Base-by-base conservation (phyloP, 1,140 invertebrate species). In the Orussus abietinus region DNA sequence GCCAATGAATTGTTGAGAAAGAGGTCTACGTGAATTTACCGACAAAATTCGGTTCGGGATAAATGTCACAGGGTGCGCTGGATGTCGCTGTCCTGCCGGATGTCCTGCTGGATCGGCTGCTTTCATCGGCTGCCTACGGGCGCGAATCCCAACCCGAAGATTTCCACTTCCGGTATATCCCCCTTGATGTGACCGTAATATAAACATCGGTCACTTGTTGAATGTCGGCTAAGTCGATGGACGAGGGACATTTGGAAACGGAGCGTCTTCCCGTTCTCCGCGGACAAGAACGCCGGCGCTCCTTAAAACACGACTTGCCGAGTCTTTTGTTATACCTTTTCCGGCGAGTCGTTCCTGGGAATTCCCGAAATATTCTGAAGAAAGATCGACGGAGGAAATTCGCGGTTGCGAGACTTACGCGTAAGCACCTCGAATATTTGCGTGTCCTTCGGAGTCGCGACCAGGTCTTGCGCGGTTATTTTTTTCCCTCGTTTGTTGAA, bases 161-260 rank as follows among this genome's bases (percentile, higher is more conserved):
- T n/a, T n/a, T n/a, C n/a, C 6, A 25, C 22, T n/a, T 25, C n/a
- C 22, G 6, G 22, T 7, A 25, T 7, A 25, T 25, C 6, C n/a
- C 22, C 22, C 22, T 25, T 7, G 22, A 25, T n/a, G 30, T 50
- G 42, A 35, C 50, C 44, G 44, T 41, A 47, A 21, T 35, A 50
- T 54, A 45, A 47, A 43, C 50, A 47, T 56, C 54, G 48, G 51
- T 56, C 51, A 56, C 54, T 56, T 56, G 54, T 56, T 56, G 54
- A 56, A 56, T 56, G 51, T 39, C 45, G 45, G 47, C 33, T 18
- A 36, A 36, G 10, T 12, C 44, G 11, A 41, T 45, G 28, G 26
- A 32, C 13, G 22, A 35, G 32, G 41, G 28, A 15, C 22, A 21
- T 25, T 34, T 34, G 18, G 18, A 10, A 35, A 15, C 14, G 12